Base-by-base conservation (phyloP, 1,140 invertebrate genomes). In the Vanessa atalanta region DNA sequence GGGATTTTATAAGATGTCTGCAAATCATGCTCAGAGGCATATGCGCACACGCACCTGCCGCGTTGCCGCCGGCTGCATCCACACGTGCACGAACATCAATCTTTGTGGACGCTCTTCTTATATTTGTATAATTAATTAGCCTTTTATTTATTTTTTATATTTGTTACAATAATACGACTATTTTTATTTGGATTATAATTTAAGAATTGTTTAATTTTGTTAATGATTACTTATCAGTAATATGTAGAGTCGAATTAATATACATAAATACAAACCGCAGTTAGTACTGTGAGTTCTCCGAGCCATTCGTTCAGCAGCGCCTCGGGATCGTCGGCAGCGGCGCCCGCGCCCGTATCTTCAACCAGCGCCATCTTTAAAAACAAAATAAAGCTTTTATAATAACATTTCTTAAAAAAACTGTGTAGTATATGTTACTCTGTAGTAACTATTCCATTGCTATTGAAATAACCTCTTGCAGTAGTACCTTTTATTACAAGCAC, bases 281-380 rank as follows among this genome's bases (percentile, higher is more conserved):
- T 94, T 5, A 95, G 88, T 43, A 92, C 94, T 48, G 94, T 94
- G 50, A 95, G 88, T 80, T 95, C 94, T 26, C 94, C 94, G 4
- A 95, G 91, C 94, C 94, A 94, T 76, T 94, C 93, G 84, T 94
- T 94, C 48, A 95, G 92, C 55, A 94, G 86, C 14, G 90, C 89
- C 75, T 94, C 94, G 12, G 94, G 94, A 81, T 94, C 94, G 68
- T 94, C 93, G 48, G 91, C 85, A 67, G 85, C 86, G 75, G 88
- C 86, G 79, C 83, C 83, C 72, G 87, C 82, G 66, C 83, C 82
- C 6, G 81, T 53, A 13, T 91, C 89, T 60, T 91, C 89, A 51
- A 91, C 89, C 74, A 89, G 75, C 87, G 89, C 89, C 89, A 91
- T 91, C 89, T 91, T 77, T 15, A 81, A 84, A 20, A 70, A 65